Conservation (phyloP, 30 jellyfish, hydroid and myxozoan species). For the Aurelia coerulea region DNA sequence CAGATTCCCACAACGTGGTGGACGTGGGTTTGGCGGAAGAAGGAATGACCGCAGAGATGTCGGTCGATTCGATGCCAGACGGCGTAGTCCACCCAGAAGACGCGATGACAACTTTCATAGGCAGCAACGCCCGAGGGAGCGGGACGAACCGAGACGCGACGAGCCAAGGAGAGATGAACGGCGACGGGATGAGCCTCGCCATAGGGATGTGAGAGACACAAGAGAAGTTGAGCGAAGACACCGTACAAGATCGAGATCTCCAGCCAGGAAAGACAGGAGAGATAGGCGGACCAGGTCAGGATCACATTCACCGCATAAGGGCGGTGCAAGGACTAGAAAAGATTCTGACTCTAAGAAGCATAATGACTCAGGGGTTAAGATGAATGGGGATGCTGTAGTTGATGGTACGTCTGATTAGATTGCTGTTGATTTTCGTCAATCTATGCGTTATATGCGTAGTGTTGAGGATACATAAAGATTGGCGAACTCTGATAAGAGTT, state of each 20-base stretch:
- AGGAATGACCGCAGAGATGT: constrained; percentile 41
- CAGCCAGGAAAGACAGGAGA: constrained; percentile 23
- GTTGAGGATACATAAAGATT: no score
- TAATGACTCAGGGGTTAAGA: background rate
- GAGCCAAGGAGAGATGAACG: background rate
- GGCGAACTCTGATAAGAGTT: background rate
- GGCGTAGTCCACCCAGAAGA: constrained; percentile 58
- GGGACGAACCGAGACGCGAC: constrained; percentile 18
- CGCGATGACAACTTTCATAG: constrained; percentile 36
- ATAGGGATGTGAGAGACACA: no score
- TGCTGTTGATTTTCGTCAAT: no score
- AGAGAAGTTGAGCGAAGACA: constrained; percentile 9
- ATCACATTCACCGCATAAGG: constrained; percentile 30
- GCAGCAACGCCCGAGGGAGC: constrained; percentile 22
- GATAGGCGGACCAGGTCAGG: constrained; percentile 31
- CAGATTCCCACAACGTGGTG: constrained; percentile 13
- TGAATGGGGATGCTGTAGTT: constrained; percentile 20
- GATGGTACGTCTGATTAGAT: constrained; percentile 19
- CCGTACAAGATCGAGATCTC: constrained; percentile 52
- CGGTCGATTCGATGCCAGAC: constrained; percentile 18
- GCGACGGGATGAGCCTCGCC: no score
- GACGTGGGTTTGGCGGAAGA: constrained; percentile 14
- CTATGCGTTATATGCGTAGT: no score
- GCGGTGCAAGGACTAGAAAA: background rate
- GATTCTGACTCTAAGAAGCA: background rate